A percentile compares a stretch with the other conserved stretches of the same genome.
phyloP scores from a whole-genome alignment of 1,140 invertebrate species.

The Liolophura sinensis region DNA sequence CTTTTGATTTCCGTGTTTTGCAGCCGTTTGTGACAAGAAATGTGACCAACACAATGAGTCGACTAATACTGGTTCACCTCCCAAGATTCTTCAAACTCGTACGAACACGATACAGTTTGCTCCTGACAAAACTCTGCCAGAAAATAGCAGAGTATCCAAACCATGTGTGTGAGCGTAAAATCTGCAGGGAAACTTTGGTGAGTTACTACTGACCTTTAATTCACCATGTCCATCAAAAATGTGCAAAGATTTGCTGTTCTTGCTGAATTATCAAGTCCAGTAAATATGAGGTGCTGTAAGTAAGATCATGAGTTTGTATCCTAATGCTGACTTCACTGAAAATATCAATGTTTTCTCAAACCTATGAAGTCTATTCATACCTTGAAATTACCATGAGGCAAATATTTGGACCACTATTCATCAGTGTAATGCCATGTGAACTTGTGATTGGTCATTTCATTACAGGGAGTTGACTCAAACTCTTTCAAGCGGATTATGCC shows the following conservation, averaged over 20 bases:
- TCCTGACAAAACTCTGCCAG: constrained; percentile 65
- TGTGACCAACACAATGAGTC: constrained; percentile 39
- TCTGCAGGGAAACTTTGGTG: constrained; percentile 60
- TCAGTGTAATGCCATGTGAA: too few species aligned
- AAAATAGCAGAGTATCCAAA: constrained; percentile 64
- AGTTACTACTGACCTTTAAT: too few species aligned
- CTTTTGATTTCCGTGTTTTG: constrained; percentile 10
- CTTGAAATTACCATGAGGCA: too few species aligned
- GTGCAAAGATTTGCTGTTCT: too few species aligned
- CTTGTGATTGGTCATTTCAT: too few species aligned
- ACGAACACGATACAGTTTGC: constrained; percentile 63
- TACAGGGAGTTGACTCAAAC: constrained; percentile 1
- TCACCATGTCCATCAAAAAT: too few species aligned
- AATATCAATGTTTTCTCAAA: too few species aligned
- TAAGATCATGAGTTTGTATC: too few species aligned
- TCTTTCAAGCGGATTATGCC: not conserved
- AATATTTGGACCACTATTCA: too few species aligned
- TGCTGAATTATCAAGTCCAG: not conserved
- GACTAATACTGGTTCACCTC: constrained; percentile 66
- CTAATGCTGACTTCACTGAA: too few species aligned
- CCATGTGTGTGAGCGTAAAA: constrained; percentile 62
- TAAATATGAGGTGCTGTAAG: not conserved
- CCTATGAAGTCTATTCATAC: too few species aligned
- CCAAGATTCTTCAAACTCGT: constrained; percentile 66
- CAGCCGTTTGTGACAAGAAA: constrained; percentile 21